Conservation (phyloP, 2,113 vertebrate genomes). For the Glaucomys volans region DNA sequence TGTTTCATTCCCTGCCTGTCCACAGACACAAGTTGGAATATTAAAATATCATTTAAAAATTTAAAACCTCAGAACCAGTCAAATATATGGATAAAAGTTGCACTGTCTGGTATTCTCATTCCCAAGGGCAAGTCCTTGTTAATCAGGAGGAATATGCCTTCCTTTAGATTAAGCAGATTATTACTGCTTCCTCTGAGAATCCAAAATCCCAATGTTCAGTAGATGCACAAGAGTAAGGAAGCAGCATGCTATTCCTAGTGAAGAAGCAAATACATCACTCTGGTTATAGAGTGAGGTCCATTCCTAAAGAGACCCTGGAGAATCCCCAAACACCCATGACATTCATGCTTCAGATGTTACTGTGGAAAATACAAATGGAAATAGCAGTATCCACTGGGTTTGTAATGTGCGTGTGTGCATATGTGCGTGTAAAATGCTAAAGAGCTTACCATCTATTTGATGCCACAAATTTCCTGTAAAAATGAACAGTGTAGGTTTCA, state of each 20-base stretch:
- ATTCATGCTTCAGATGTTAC: not conserved
- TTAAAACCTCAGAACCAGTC: not conserved
- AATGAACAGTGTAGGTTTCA: not conserved
- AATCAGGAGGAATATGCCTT: not conserved
- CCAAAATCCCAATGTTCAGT: not conserved
- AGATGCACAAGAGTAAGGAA: not conserved
- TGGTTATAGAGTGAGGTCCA: not conserved
- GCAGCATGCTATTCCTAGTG: not conserved
- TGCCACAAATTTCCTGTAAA: not conserved
- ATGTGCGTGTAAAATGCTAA: not conserved
- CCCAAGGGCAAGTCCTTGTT: not conserved
- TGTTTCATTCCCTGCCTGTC: not conserved
- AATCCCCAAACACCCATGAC: too few relatives aligned
- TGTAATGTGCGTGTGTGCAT: not conserved
- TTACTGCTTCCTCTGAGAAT: not conserved
- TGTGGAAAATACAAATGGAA: not conserved
- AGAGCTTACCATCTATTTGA: not conserved
- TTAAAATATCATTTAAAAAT: not conserved
- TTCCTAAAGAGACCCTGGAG: not conserved
- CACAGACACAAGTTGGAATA: not conserved
- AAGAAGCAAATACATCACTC: not conserved
- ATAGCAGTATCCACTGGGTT: not conserved
- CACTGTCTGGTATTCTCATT: not conserved
- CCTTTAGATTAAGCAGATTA: not conserved
- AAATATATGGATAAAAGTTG: not conserved